These are phyloP conservation scores for Drosophila azteca DNA, from an alignment of 1,140 invertebrate species.

Conservation along the genomic window DNA sequence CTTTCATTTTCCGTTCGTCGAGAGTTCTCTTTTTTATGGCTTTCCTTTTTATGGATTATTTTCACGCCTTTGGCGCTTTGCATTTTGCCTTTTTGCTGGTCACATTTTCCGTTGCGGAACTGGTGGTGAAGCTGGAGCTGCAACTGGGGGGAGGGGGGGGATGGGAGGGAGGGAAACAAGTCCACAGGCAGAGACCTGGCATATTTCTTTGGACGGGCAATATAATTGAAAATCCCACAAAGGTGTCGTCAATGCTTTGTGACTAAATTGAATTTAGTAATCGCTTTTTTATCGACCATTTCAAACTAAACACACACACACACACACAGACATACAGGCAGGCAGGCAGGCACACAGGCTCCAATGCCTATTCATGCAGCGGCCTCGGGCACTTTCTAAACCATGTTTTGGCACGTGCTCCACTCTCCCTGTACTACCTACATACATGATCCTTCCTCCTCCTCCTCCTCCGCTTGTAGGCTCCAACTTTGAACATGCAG, in stretches of 20 bases:
- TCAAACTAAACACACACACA: conserved; percentile 43
- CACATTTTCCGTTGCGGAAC: conserved; percentile 21
- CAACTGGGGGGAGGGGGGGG: not conserved
- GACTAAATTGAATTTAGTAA: conserved; percentile 82
- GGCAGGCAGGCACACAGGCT: not conserved
- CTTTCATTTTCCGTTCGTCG: conserved; percentile 5
- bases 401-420: conserved; percentile 44
- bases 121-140: too few species aligned
- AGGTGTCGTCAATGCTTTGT: conserved; percentile 77
- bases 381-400: conserved; percentile 51
- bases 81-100: conserved; percentile 63
- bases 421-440: conserved; percentile 3
- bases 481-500: conserved; percentile 10
- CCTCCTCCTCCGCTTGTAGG: not conserved
- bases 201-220: conserved; percentile 69
- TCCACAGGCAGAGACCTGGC: conserved; percentile 21
- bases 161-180: conserved; percentile 16
- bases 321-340: conserved; percentile 2
- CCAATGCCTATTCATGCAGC: conserved; percentile 11
- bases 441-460: not conserved
- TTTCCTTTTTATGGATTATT: conserved; percentile 70
- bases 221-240: conserved; percentile 80
- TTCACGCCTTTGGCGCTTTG: conserved; percentile 72
- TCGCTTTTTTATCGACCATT: conserved; percentile 66
- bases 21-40: conserved; percentile 7